These are phyloP conservation scores for Watsonalla cultraria DNA, from an alignment of 2,888 invertebrate genomes.

Conservation along the genomic window DNA sequence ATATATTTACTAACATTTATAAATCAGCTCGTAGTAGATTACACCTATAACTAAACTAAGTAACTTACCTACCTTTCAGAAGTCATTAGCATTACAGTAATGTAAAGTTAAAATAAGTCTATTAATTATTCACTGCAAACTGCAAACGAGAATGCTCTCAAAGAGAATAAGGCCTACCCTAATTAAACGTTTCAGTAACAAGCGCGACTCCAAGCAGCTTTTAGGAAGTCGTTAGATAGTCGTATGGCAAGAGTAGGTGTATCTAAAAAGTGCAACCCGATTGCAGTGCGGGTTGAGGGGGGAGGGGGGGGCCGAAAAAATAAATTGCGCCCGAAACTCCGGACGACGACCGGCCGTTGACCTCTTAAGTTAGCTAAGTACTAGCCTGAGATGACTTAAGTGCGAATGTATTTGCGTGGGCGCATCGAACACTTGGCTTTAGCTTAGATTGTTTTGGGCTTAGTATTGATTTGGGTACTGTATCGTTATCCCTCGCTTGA, in stretches of 20 bases:
- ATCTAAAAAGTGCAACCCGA: constrained; percentile 77
- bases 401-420: constrained; percentile 12
- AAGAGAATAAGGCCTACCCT: too few species aligned
- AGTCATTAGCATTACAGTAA: too few species aligned
- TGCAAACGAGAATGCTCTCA: too few species aligned
- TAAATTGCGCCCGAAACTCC: constrained; percentile 56
- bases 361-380: constrained; percentile 46
- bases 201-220: constrained; percentile 27
- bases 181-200: background rate
- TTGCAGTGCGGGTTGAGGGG: constrained; percentile 34
- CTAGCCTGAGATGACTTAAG: constrained; percentile 34
- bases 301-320: constrained; percentile 38
- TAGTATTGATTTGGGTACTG: background rate
- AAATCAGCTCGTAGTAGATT: too few species aligned
- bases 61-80: too few species aligned
- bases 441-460: constrained; percentile 5
- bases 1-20: too few species aligned
- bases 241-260: constrained; percentile 72
- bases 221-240: constrained; percentile 66
- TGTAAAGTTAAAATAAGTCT: too few species aligned
- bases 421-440: constrained; percentile 14
- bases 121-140: too few species aligned
- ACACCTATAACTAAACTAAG: too few species aligned
- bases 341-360: constrained; percentile 73
- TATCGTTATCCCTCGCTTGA: too few species aligned